These are phyloP conservation scores for Germaria angustata DNA, from an alignment of 2,888 invertebrate species.

Conservation along the genomic window DNA sequence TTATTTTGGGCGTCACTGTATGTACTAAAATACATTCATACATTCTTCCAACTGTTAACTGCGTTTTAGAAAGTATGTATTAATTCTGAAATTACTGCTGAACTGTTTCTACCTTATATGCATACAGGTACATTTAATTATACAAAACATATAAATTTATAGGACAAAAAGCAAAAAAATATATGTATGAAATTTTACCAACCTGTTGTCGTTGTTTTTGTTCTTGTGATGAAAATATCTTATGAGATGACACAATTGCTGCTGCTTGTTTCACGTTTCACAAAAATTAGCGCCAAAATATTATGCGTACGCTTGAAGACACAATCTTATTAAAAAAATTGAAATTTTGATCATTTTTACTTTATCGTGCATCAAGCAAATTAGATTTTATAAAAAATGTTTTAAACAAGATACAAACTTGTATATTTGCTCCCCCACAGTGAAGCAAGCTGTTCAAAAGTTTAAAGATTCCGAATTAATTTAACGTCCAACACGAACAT, in stretches of 20 bases:
- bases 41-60: no score
- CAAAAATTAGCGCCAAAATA: background rate
- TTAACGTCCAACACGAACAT: background rate
- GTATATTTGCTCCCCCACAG: background rate
- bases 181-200: slow-evolving; percentile 26
- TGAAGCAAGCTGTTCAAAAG: slow-evolving; percentile 14
- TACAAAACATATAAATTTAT: no score
- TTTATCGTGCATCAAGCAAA: background rate
- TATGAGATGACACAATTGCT: background rate
- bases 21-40: no score
- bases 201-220: slow-evolving; percentile 29
- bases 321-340: background rate
- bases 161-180: background rate
- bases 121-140: no score
- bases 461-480: background rate
- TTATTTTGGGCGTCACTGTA: no score
- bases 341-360: background rate
- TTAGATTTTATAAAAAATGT: background rate
- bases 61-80: no score
- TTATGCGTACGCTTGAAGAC: background rate
- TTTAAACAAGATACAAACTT: background rate
- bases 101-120: no score
- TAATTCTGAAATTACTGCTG: no score
- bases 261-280: background rate
- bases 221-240: background rate